Conservation (phyloP, 92 coral and sea anemone genomes). For the Porites rus region DNA sequence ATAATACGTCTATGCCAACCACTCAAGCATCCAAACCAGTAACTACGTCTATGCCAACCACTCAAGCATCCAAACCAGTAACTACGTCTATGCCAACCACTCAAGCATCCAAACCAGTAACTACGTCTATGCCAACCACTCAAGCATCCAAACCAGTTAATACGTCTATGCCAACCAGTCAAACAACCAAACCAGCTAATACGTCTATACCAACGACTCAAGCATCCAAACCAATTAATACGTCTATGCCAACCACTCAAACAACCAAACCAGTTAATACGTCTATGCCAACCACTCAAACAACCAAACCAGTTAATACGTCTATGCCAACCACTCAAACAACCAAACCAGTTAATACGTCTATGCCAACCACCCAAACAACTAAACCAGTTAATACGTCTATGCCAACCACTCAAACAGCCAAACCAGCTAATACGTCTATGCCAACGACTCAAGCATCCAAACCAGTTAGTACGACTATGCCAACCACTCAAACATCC, state of each 20-base stretch:
- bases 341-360: background rate
- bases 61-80: background rate
- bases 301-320: background rate
- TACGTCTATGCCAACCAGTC: background rate
- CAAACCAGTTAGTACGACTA: background rate
- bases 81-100: background rate
- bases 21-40: background rate
- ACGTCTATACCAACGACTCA: background rate
- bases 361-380: background rate
- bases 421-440: background rate
- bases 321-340: background rate
- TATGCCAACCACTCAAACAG: background rate
- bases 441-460: background rate
- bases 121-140: background rate
- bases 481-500: background rate
- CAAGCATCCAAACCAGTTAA: background rate
- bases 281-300: background rate
- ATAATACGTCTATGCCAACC: background rate
- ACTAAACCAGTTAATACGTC: background rate
- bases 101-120: background rate
- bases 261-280: background rate
- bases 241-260: background rate
- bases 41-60: background rate
- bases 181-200: background rate
- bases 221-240: background rate